Percentiles rank a stretch among this genome's conserved stretches.
These are phyloP conservation scores for Pollachius pollachius DNA, from an alignment of 2,113 vertebrate genomes.

Conservation along the genomic window DNA sequence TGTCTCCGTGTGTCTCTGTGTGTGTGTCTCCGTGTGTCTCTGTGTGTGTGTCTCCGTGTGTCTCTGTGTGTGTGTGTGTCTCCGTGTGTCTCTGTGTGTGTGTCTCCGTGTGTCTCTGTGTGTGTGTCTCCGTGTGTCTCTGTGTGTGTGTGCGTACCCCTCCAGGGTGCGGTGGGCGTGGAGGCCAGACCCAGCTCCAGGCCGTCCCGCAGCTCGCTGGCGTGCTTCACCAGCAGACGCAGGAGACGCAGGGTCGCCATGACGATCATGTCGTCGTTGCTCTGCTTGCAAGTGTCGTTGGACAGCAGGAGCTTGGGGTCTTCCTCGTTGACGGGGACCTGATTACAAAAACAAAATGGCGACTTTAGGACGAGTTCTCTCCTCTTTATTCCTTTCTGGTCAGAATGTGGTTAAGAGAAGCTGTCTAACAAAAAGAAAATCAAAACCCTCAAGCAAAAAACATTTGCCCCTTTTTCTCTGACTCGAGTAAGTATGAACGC, in stretches of 20 bases:
- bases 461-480: no score
- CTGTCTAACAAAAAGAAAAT: background rate
- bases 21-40: no score
- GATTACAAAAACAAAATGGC: conserved; percentile 11
- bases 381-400: background rate
- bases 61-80: no score
- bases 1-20: no score
- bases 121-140: no score
- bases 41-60: no score
- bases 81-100: no score
- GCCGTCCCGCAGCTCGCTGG: conserved; percentile 92
- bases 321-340: conserved; percentile 89
- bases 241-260: conserved; percentile 94
- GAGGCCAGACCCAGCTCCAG: conserved; percentile 93
- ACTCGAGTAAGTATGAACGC: no score
- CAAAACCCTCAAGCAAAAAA: background rate
- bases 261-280: conserved; percentile 94
- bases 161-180: conserved; percentile 96
- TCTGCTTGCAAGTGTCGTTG: conserved; percentile 85
- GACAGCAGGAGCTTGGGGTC: conserved; percentile 82
- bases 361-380: background rate
- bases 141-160: conserved; percentile 69
- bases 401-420: background rate
- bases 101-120: no score
- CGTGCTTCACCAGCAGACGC: conserved; percentile 92